Conservation (phyloP, 2,113 vertebrate species). For the Vulpes lagopus region DNA sequence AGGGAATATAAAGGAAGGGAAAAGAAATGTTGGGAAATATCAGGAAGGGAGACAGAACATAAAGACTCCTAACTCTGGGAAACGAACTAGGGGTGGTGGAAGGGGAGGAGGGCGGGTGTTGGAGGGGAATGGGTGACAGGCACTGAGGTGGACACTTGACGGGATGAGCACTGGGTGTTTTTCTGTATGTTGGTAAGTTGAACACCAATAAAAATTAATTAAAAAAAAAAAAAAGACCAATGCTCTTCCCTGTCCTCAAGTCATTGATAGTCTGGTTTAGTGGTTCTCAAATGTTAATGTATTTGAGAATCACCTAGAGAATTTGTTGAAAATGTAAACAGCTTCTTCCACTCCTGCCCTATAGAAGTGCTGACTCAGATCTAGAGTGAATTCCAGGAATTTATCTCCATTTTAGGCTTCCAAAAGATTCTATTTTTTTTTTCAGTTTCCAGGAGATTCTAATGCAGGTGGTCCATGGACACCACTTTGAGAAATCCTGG, state of each 20-base stretch:
- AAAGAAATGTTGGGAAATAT: too few relatives aligned
- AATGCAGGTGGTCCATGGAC: neutral
- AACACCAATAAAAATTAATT: too few relatives aligned
- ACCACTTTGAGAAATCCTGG: constrained; percentile 1
- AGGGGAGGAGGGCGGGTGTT: too few relatives aligned
- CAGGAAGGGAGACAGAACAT: too few relatives aligned
- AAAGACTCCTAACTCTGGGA: too few relatives aligned
- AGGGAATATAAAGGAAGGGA: too few relatives aligned
- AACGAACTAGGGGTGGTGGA: too few relatives aligned
- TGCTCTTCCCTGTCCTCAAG: neutral
- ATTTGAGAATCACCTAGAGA: constrained; percentile 1
- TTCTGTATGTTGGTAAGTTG: too few relatives aligned
- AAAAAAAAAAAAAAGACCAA: neutral
- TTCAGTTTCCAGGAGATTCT: neutral
- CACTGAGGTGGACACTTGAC: too few relatives aligned
- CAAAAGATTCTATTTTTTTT: neutral
- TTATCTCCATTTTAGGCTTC: constrained; percentile 9
- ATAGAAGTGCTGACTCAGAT: neutral
- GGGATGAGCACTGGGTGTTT: too few relatives aligned
- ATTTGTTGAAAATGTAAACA: neutral
- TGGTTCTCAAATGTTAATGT: constrained; percentile 14
- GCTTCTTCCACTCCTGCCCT: neutral
- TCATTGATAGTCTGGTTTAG: neutral
- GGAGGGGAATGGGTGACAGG: too few relatives aligned
- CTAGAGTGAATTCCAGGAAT: neutral